Evolutionary conservation across 2,888 invertebrate species (phyloP).

Genomic region (Himalopsyche kuldschensis): DNA sequence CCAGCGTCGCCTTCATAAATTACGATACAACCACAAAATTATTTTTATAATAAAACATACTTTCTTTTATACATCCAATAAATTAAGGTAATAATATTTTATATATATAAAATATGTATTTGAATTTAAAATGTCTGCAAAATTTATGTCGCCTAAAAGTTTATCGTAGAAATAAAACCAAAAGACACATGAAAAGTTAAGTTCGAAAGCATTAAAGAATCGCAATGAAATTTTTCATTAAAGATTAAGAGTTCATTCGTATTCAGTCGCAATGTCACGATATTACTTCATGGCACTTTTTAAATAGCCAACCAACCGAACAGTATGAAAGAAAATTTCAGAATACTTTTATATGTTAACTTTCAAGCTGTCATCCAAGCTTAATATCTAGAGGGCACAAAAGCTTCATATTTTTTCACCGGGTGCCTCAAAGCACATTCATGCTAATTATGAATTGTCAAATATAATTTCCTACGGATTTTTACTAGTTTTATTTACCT

Average conservation of each 20-base stretch:
- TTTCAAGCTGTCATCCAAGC: conserved; percentile 28
- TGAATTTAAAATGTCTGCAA: neutral
- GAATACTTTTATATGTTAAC: conserved; percentile 34
- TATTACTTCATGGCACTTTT: neutral
- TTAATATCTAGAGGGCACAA: conserved; percentile 24
- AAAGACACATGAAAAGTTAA: neutral
- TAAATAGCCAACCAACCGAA: conserved; percentile 12
- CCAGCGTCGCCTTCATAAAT: no score
- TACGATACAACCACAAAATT: no score
- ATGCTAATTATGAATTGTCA: no score
- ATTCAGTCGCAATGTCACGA: neutral
- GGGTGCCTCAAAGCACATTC: neutral
- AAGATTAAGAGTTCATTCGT: conserved; percentile 2
- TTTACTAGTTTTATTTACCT: no score
- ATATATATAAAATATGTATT: neutral
- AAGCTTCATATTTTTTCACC: neutral
- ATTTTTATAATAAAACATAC: no score
- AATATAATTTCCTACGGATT: no score
- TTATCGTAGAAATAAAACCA: neutral
- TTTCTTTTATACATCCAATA: no score
- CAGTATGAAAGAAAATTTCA: conserved; percentile 20
- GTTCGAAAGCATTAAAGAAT: neutral
- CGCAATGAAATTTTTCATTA: conserved; percentile 2
- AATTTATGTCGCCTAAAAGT: neutral
- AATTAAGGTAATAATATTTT: no score